Base-by-base conservation (phyloP, 2,888 invertebrate genomes). In the Limnephilus rhombicus region DNA sequence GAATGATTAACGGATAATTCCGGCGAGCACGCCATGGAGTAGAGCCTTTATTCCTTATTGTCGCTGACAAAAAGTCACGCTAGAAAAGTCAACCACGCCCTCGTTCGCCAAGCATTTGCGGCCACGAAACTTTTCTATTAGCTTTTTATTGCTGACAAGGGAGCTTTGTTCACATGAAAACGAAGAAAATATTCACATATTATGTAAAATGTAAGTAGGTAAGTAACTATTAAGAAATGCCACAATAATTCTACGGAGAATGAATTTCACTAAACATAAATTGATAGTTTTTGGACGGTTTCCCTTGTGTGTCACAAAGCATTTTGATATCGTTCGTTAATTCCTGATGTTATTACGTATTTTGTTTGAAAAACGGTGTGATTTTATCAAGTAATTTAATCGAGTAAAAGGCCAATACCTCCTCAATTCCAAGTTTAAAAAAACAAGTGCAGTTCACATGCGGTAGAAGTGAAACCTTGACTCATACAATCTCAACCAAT, bases 61-160 rank as follows among this genome's bases (percentile, higher is more conserved):
- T 80, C n/a, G 83, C 49, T 91, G 91, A 91, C 89, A 91, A 88
- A 91, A 91, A 80, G 82, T 91, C 91, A 91, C 91, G 88, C 88
- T 80, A 88, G 91, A 89, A 83, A 83, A n/a, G 29, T 31, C 53
- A 29, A 29, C 91, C 91, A 53, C 91, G 85, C 91, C 91, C 53
- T 45, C 24, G 9, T 80, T 81, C 34, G 31, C 31, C 68, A 49
- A 49, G 80, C 37, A 37, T 68, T 37, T 85, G 85, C 90, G 29
- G 86, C 90, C 85, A 90, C 45, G 90, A 49, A 80, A 81, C 81
- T 89, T 80, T 81, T n/a, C 81, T 41, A 81, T 89, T 81, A 37
- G 53, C 49, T 53, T n/a, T 80, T 88, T 53, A 80, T 88, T 31
- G 88, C 31, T 80, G 68, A 80, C 34, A 80, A 68, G 68, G 4